phyloP scores from a whole-genome alignment of 2,113 vertebrate genomes.

The Protobothrops flavoviridis region DNA sequence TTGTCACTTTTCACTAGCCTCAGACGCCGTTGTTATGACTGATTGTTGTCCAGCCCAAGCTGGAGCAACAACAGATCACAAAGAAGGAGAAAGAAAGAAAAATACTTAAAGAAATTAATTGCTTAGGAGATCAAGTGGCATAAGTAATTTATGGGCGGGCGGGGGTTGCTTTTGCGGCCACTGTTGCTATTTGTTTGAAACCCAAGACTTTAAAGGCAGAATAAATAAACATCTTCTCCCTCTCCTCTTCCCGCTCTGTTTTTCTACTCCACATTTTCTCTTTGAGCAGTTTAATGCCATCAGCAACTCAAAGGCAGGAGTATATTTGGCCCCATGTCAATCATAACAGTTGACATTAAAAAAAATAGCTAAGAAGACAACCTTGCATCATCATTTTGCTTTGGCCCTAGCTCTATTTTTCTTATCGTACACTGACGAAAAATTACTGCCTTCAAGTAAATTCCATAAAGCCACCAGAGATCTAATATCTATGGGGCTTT shows the following conservation, averaged over 20 bases:
- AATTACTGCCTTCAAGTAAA: constrained; percentile 70
- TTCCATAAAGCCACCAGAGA: constrained; percentile 67
- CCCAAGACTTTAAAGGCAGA: constrained; percentile 61
- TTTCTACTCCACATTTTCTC: constrained; percentile 65
- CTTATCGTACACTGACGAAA: constrained; percentile 65
- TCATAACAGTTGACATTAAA: constrained; percentile 65
- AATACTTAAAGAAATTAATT: constrained; percentile 33
- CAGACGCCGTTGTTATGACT: constrained; percentile 64
- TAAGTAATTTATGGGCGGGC: background rate
- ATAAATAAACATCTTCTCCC: constrained; percentile 34
- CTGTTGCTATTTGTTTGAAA: constrained; percentile 57
- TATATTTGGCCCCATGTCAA: constrained; percentile 63
- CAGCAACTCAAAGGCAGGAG: constrained; percentile 58
- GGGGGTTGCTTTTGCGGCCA: constrained; percentile 35
- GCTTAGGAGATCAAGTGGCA: constrained; percentile 31
- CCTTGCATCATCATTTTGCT: constrained; percentile 66
- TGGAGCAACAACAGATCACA: constrained; percentile 40
- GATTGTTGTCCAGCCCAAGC: constrained; percentile 56
- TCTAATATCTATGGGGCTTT: constrained; percentile 70
- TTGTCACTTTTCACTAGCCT: constrained; percentile 52
- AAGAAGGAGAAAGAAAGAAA: constrained; percentile 49
- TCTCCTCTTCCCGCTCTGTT: constrained; percentile 52
- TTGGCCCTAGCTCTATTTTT: constrained; percentile 67
- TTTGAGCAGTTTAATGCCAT: constrained; percentile 66
- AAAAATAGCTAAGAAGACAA: constrained; percentile 66